Base-by-base conservation (phyloP, 2,888 invertebrate species). In the Leucoma salicis region DNA sequence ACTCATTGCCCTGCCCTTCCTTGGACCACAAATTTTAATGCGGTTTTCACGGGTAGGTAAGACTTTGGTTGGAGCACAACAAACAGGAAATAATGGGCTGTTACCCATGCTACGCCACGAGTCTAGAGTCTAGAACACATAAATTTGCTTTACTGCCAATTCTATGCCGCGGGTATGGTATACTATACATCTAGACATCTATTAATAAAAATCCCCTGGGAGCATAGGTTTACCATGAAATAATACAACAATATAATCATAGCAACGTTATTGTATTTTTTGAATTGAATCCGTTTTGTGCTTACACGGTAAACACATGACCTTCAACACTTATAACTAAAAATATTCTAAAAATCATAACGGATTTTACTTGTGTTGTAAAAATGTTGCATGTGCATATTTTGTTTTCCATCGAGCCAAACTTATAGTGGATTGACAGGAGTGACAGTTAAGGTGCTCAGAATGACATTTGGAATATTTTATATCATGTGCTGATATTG, bases 291-390 rank as follows among this genome's bases (percentile, higher is more conserved):
- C 82, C 90, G 88, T 92, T 91, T 75, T 90, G 90, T 91, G 92
- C 92, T 92, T 92, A 92, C 92, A 92, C 91, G 92, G 92, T 92
- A 92, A 92, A 92, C 92, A 92, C 92, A 89, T 90, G 84, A 87
- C 88, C 81, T n/a, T 91, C 91, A 92, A 92, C 92, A 92, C 92
- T 92, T 92, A 92, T 67, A 92, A 92, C 92, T 92, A 92, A 92
- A 91, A 91, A 91, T 91, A 87, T 90, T 83, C 91, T 92, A 91
- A 90, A 83, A 90, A 91, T 90, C 85, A 84, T 81, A 86, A 78
- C 74, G 70, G 29, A 70, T 77, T 55, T 48, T 53, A 59, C 76
- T 78, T 67, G 73, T 81, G 70, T 80, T 78, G 78, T 75, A 78
- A 65, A 82, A 82, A 70, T 67, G 79, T 84, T 79, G 80, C 78